Percentiles rank a stretch among this genome's conserved stretches.
Conservation (phyloP, 2,113 vertebrate genomes). For the Callocephalon fimbriatum region DNA sequence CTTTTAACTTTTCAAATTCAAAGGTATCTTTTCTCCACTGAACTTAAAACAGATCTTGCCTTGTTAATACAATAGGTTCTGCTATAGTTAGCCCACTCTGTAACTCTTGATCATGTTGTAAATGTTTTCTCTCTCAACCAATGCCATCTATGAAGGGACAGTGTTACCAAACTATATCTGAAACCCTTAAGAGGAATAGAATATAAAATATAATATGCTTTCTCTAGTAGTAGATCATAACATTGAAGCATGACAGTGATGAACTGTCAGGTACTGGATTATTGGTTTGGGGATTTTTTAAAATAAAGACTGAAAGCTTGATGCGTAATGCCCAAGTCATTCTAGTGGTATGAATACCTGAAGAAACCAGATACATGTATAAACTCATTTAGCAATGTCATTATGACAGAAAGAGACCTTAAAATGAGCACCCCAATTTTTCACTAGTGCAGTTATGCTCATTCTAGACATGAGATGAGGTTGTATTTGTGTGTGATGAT, state of each 20-base stretch:
- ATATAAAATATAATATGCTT: not conserved
- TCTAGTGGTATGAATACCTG: not conserved
- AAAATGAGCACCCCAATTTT: not conserved
- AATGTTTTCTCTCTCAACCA: constrained; percentile 34
- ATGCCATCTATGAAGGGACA: not conserved
- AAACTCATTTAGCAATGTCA: not conserved
- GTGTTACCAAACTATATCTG: constrained; percentile 1
- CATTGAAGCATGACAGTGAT: not conserved
- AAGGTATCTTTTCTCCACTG: constrained; percentile 52
- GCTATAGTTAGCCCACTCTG: constrained; percentile 10
- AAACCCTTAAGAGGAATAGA: not conserved
- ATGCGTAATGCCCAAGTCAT: not conserved
- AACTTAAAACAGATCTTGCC: constrained; percentile 68
- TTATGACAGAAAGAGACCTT: not conserved
- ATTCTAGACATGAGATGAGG: not conserved
- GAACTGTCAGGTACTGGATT: not conserved
- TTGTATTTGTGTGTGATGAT: not conserved
- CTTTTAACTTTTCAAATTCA: constrained; percentile 68
- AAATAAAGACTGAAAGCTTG: not conserved
- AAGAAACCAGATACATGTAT: not conserved
- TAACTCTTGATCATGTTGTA: constrained; percentile 51
- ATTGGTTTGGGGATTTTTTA: not conserved
- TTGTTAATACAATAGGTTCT: constrained; percentile 54
- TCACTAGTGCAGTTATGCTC: not conserved
- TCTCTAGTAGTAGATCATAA: not conserved